Conservation (phyloP, 2,888 invertebrate species). For the Orthosia cruda region DNA sequence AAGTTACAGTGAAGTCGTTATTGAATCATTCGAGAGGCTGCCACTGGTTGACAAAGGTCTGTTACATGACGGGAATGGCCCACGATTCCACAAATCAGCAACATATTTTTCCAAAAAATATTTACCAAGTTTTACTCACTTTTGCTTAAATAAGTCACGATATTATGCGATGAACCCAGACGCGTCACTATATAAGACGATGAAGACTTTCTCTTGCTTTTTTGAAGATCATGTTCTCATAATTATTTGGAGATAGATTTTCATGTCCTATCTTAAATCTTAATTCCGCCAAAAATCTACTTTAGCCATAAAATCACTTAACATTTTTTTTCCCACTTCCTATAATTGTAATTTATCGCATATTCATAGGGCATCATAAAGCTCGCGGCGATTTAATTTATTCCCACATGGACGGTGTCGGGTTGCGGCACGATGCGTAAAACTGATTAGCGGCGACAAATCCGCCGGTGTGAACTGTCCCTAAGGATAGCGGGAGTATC, state of each 20-base stretch:
- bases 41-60: not conserved
- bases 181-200: no score
- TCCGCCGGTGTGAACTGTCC: constrained; percentile 60
- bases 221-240: no score
- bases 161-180: no score
- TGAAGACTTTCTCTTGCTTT: no score
- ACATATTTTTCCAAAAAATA: no score
- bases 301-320: not conserved
- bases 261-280: not conserved
- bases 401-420: constrained; percentile 76
- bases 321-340: constrained; percentile 10
- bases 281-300: not conserved
- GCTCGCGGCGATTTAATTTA: constrained; percentile 68
- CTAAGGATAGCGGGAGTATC: constrained; percentile 26
- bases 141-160: no score
- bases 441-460: constrained; percentile 77
- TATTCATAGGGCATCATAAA: constrained; percentile 61
- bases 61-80: no score
- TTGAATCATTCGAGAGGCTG: not conserved
- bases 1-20: not conserved
- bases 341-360: constrained; percentile 41
- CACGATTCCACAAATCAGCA: no score
- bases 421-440: constrained; percentile 72
- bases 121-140: no score
- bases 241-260: not conserved